Evolutionary conservation across 1,140 invertebrate genomes (phyloP), one percentile per base, ranked within the genome.

Genomic region (Thrips palmi): DNA sequence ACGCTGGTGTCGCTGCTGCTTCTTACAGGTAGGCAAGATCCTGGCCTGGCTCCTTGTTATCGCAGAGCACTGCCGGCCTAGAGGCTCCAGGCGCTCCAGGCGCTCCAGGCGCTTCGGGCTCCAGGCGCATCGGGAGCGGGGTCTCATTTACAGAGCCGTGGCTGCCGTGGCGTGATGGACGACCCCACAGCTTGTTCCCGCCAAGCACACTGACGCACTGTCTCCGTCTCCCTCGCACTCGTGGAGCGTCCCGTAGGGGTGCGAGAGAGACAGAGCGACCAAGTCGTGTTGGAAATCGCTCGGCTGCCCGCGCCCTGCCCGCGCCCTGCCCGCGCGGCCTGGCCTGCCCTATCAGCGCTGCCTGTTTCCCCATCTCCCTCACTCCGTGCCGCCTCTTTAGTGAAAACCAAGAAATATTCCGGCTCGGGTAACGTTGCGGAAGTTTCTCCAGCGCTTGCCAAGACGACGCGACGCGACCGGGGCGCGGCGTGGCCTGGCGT

Each of bases 241-340:
- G 21, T 2, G n/a, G 32, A 7, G 20, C 18, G 39, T 25, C 4
- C 24, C 17, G 18, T 37, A n/a, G 33, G 37, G 20, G n/a, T 18
- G 40, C 15, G 22, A 20, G 31, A 46, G 39, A 42, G 24, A 34
- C 11, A 29, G 23, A 19, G 17, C 20, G 42, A 42, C 35, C 34
- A 39, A 33, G 31, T n/a, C n/a, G n/a, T n/a, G n/a, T n/a, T n/a
- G n/a, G n/a, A n/a, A n/a, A n/a, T n/a, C n/a, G n/a, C n/a, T n/a
- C n/a, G n/a, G n/a, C n/a, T n/a, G n/a, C n/a, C 44, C 32, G 40
- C 7, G 39, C 23, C 23, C 27, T 24, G 27, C 29, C 23, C 19
- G 30, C 12, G 17, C 11, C 22, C 24, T n/a, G n/a, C 14, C 17
- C 30, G 32, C 30, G 25, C 28, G 18, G 37, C 34, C 35, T 39